phyloP scores from a whole-genome alignment of 2,113 vertebrate species.

The Hemiprocne comata region DNA sequence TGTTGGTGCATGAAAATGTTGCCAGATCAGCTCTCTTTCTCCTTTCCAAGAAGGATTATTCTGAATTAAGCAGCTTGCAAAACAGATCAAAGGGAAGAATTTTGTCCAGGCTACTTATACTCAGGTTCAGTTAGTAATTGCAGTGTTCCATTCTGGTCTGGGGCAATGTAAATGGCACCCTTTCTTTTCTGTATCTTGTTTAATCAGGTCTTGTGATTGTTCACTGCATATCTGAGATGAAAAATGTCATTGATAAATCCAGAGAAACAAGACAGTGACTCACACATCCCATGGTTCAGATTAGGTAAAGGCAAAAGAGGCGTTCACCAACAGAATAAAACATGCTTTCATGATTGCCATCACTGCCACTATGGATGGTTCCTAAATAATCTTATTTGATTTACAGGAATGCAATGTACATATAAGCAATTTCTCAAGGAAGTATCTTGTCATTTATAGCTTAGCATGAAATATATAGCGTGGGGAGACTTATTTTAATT shows the following conservation, averaged over 20 bases:
- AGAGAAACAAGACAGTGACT: neutral
- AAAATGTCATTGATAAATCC: neutral
- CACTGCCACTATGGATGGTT: neutral
- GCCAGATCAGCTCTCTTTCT: neutral
- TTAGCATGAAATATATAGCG: neutral
- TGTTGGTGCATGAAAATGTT: neutral
- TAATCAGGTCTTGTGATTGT: neutral
- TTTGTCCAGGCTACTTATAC: neutral
- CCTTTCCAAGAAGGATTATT: neutral
- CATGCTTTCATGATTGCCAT: neutral
- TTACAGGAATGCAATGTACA: neutral
- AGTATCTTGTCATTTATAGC: neutral
- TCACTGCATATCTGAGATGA: neutral
- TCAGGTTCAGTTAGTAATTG: neutral
- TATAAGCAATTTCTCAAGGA: neutral
- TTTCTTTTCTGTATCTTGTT: neutral
- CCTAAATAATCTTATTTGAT: neutral
- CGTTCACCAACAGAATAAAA: neutral
- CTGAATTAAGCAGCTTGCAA: neutral
- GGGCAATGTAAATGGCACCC: neutral
- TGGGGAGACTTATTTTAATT: neutral
- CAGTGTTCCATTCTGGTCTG: neutral
- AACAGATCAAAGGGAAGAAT: neutral
- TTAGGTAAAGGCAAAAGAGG: neutral
- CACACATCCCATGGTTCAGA: neutral